A percentile compares a stretch with the other conserved stretches of the same genome.
These are phyloP conservation scores for Pogona vitticeps DNA, from an alignment of 2,113 vertebrate genomes.

Conservation along the genomic window DNA sequence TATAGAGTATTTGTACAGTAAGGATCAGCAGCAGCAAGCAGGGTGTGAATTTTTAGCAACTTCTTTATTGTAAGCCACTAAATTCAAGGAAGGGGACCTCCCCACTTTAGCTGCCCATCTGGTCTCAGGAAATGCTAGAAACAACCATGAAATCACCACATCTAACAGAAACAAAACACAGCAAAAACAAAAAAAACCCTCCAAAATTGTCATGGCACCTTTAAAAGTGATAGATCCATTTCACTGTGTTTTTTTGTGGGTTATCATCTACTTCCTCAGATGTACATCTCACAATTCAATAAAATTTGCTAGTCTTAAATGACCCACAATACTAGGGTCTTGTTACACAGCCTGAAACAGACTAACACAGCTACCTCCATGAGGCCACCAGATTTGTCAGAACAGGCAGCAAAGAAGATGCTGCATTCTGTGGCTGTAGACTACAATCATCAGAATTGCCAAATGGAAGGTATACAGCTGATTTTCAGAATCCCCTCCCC, in stretches of 20 bases:
- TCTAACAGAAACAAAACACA: neutral
- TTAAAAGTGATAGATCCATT: too few species aligned
- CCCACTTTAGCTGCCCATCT: neutral
- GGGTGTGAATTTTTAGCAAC: neutral
- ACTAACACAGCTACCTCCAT: too few species aligned
- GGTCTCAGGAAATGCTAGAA: neutral
- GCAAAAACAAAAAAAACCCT: neutral
- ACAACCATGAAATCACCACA: neutral
- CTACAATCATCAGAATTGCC: neutral
- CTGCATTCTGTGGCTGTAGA: neutral
- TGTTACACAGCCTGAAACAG: too few species aligned
- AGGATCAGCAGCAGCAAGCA: neutral
- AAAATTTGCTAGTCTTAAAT: too few species aligned
- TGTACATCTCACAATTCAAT: too few species aligned
- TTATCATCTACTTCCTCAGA: too few species aligned
- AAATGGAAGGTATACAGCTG: neutral
- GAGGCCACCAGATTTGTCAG: too few species aligned
- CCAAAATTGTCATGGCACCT: too few species aligned
- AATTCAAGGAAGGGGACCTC: neutral
- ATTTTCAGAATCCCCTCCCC: neutral
- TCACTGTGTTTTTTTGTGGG: too few species aligned
- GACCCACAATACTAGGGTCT: too few species aligned
- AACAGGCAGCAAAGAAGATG: neutral
- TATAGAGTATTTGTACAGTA: neutral
- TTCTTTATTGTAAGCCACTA: neutral